Conservation (phyloP, 2,797 vertebrate genomes). For the Sciurus vulgaris region DNA sequence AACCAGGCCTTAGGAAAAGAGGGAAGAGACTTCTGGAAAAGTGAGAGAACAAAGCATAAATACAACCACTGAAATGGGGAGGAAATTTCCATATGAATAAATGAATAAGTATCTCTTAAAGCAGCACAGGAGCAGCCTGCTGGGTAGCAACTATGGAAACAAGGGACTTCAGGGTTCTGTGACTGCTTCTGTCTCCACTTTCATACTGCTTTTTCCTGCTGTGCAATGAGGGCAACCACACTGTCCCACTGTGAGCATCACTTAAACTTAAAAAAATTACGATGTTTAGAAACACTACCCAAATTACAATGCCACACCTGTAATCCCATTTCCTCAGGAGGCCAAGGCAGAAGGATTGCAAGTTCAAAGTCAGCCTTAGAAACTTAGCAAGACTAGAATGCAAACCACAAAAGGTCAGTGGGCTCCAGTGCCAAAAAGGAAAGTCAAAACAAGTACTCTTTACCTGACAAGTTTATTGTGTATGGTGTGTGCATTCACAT, state of each 20-base stretch:
- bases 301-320: no score
- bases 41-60: not conserved
- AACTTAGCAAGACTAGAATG: no score
- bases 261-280: no score
- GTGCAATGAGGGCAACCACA: not conserved
- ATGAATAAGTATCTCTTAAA: no score
- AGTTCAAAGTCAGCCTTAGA: no score
- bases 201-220: not conserved
- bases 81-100: not conserved
- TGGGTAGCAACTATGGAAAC: not conserved
- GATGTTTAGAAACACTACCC: no score
- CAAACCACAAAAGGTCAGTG: not conserved
- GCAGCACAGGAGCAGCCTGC: not conserved
- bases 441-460: not conserved
- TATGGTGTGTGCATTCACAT: not conserved
- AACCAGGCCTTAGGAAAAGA: not conserved
- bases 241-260: no score
- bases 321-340: no score
- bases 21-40: not conserved
- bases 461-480: not conserved
- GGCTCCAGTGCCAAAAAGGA: not conserved
- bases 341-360: no score
- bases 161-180: not conserved
- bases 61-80: not conserved
- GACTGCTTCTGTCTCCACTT: fast-evolving